Evolutionary conservation across 2,113 vertebrate species (phyloP).

Genomic region (Nanorana parkeri): DNA sequence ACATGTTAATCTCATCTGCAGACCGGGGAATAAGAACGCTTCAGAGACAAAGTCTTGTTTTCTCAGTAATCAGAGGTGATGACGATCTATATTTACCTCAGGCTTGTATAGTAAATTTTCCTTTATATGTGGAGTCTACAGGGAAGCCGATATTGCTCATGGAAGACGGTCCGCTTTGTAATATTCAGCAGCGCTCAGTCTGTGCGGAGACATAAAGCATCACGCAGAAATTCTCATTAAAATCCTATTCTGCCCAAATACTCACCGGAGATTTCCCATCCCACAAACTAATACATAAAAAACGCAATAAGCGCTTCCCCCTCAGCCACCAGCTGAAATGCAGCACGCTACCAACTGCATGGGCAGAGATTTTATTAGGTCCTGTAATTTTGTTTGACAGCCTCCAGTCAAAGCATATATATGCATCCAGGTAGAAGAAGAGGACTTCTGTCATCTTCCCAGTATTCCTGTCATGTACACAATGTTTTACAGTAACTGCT

Average conservation of each 20-base stretch:
- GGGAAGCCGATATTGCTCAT: slow-evolving; percentile 19
- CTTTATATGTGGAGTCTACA: not conserved
- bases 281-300: slow-evolving; percentile 2
- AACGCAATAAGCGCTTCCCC: slow-evolving; percentile 67
- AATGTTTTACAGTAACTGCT: too few relatives aligned
- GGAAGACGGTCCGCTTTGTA: not conserved
- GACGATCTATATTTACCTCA: not conserved
- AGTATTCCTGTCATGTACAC: too few relatives aligned
- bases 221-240: slow-evolving; percentile 23
- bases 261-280: slow-evolving; percentile 11
- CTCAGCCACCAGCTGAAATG: slow-evolving; percentile 63
- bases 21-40: not conserved
- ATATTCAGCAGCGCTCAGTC: not conserved
- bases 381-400: slow-evolving; percentile 68
- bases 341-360: slow-evolving; percentile 65
- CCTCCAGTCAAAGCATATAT: slow-evolving; percentile 55
- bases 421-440: slow-evolving; percentile 63
- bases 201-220: slow-evolving; percentile 4
- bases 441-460: slow-evolving; percentile 57
- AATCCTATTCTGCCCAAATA: slow-evolving; percentile 26
- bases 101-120: slow-evolving; percentile 6
- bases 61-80: slow-evolving; percentile 10
- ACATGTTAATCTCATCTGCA: not conserved
- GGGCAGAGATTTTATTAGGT: slow-evolving; percentile 65
- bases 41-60: not conserved